A percentile compares a stretch with the other conserved stretches of the same genome.
These are phyloP conservation scores for Sorex maritimensis DNA, from an alignment of 2,797 vertebrate genomes.

Conservation along the genomic window DNA sequence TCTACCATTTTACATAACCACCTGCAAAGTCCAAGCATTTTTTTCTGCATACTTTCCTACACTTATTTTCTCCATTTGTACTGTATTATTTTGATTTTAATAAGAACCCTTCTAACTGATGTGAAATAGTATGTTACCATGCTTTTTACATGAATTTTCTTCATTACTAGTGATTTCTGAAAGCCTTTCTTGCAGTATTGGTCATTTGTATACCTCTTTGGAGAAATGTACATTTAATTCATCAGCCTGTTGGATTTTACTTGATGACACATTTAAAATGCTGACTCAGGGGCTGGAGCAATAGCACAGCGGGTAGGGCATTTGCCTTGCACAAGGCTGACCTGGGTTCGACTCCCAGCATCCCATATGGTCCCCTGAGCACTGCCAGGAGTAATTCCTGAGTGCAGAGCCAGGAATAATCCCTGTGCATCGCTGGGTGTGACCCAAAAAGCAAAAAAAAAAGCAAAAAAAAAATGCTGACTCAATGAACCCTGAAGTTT, in stretches of 20 bases:
- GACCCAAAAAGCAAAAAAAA: no score
- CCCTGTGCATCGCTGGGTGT: no score
- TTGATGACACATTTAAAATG: no score
- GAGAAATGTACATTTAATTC: neutral
- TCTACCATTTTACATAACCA: neutral
- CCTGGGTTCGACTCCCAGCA: no score
- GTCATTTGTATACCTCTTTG: neutral
- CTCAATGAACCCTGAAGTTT: constrained; percentile 13
- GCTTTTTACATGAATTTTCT: constrained; percentile 44
- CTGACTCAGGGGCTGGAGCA: neutral
- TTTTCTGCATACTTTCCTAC: constrained; percentile 25
- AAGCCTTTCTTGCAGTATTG: constrained; percentile 22
- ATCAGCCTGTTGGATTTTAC: no score
- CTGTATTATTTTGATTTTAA: neutral
- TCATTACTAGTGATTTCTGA: neutral
- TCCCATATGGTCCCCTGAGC: no score
- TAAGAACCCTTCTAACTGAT: neutral
- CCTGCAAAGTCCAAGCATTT: neutral
- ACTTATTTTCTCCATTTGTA: neutral
- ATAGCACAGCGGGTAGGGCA: no score
- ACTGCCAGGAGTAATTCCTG: no score
- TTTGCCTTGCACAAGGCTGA: no score
- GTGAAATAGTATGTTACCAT: neutral
- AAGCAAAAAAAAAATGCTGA: neutral
- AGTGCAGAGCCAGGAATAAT: no score